These are phyloP conservation scores for Lampris incognitus DNA, from an alignment of 2,113 vertebrate species.

Conservation along the genomic window DNA sequence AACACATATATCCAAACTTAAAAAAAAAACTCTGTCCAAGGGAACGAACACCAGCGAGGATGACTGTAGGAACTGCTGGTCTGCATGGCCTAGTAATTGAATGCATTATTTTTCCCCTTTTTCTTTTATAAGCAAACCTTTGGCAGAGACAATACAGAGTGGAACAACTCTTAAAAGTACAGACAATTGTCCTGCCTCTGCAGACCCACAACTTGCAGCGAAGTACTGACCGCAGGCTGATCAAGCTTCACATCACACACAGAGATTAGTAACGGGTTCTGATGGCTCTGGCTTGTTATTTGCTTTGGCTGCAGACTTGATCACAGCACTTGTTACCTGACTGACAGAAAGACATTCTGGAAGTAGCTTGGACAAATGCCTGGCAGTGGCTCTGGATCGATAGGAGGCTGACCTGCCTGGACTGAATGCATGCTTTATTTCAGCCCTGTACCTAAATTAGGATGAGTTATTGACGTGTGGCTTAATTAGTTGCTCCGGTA, in stretches of 20 bases:
- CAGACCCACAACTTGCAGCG: neutral
- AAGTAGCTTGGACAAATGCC: constrained; percentile 49
- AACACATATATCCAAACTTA: no score
- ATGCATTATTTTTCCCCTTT: neutral
- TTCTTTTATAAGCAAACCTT: constrained; percentile 1
- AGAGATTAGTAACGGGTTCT: constrained; percentile 42
- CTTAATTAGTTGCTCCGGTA: constrained; percentile 65
- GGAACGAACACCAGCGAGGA: no score
- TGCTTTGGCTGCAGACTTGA: constrained; percentile 56
- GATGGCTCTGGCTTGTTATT: constrained; percentile 49
- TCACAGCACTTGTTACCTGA: constrained; percentile 62
- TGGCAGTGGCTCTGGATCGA: constrained; percentile 64
- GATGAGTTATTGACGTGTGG: constrained; percentile 73
- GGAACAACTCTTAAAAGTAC: constrained; percentile 21
- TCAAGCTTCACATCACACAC: constrained; percentile 33
- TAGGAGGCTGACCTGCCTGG: constrained; percentile 42
- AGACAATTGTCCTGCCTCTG: constrained; percentile 1
- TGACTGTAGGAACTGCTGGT: no score
- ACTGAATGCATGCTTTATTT: constrained; percentile 50
- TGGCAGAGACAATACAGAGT: neutral
- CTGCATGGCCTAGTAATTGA: no score
- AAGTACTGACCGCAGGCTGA: neutral
- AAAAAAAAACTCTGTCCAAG: no score
- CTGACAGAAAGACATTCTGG: constrained; percentile 49
- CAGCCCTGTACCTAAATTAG: constrained; percentile 69